Conservation (phyloP, 2,113 vertebrate species). For the Eurypyga helias region DNA sequence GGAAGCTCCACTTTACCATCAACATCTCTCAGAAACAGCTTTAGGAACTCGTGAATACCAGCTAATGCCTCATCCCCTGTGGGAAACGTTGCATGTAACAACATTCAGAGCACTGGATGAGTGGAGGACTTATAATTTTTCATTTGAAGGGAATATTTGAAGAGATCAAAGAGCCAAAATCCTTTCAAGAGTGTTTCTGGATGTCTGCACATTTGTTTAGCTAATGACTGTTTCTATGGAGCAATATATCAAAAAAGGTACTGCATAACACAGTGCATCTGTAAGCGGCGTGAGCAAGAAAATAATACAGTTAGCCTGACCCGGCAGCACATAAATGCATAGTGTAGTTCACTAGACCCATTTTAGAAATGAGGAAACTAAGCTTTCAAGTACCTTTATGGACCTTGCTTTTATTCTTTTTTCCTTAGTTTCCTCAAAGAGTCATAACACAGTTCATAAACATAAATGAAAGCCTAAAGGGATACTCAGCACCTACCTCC, state of each 20-base stretch:
- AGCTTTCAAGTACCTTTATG: neutral
- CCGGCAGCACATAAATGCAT: neutral
- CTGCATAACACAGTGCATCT: neutral
- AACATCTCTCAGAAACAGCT: neutral
- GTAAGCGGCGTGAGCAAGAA: neutral
- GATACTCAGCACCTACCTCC: neutral
- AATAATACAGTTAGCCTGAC: neutral
- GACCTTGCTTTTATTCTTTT: neutral
- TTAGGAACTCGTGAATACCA: neutral
- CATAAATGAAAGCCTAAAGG: neutral
- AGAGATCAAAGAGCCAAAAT: neutral
- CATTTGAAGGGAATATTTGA: neutral
- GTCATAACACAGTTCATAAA: neutral
- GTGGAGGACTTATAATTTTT: neutral
- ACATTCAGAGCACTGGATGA: neutral
- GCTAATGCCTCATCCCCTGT: neutral
- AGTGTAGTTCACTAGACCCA: neutral
- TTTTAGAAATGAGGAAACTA: neutral
- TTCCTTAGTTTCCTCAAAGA: neutral
- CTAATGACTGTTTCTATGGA: neutral
- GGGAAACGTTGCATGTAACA: neutral
- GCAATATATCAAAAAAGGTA: neutral
- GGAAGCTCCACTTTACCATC: neutral
- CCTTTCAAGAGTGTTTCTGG: constrained; percentile 1
- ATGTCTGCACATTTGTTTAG: neutral